Evolutionary conservation across 1,140 invertebrate genomes (phyloP).

Genomic region (Cataglyphis hispanica): DNA sequence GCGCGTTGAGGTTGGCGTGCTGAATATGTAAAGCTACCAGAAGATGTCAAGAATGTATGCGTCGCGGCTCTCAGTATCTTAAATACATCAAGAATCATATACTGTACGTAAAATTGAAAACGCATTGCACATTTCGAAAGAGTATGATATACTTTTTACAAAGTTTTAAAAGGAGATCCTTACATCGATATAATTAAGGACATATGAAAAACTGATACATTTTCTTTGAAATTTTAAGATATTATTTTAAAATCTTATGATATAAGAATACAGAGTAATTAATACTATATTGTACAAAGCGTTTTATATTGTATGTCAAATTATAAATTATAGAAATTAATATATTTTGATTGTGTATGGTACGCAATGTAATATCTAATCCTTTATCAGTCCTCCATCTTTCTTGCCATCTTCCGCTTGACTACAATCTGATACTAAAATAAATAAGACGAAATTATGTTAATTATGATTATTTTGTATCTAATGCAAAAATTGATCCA

Average conservation of each 20-base stretch:
- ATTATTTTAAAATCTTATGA: too few relatives aligned
- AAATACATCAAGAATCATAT: background rate
- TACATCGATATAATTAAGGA: too few relatives aligned
- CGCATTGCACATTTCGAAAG: too few relatives aligned
- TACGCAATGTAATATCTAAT: background rate
- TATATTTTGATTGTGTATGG: background rate
- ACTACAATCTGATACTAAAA: background rate
- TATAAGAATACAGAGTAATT: too few relatives aligned
- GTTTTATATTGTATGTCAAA: background rate
- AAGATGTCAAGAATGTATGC: background rate
- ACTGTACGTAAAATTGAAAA: background rate
- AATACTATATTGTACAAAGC: too few relatives aligned
- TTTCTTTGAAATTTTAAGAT: too few relatives aligned
- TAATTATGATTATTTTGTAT: background rate
- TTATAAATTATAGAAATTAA: background rate
- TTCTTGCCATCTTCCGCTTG: background rate
- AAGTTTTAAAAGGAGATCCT: too few relatives aligned
- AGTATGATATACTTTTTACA: too few relatives aligned
- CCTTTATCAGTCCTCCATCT: background rate
- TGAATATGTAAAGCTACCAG: background rate
- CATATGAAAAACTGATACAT: too few relatives aligned
- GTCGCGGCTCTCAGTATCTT: background rate
- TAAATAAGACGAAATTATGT: background rate
- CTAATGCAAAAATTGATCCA: background rate
- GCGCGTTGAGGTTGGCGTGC: too few relatives aligned